A percentile compares a stretch with the other conserved stretches of the same genome.
Conservation (phyloP, 2,888 invertebrate genomes). For the Furcula furcula region DNA sequence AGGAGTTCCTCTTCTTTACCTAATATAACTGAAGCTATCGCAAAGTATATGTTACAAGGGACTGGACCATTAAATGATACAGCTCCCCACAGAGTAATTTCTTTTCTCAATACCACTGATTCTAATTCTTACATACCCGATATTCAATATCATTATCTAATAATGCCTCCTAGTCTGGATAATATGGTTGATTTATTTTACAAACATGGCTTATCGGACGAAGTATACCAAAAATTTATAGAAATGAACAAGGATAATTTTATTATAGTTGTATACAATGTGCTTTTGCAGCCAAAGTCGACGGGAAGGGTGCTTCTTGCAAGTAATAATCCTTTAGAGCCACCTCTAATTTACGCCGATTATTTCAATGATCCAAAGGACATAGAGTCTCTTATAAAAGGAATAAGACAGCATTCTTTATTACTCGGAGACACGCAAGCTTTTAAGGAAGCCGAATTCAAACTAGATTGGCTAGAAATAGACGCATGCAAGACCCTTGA, state of each 20-base stretch:
- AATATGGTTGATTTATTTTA: slow-evolving; percentile 44
- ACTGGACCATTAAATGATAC: slow-evolving; percentile 71
- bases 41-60: slow-evolving; percentile 68
- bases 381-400: slow-evolving; percentile 46
- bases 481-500: slow-evolving; percentile 47
- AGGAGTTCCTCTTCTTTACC: slow-evolving; percentile 38
- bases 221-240: slow-evolving; percentile 38
- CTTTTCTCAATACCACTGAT: slow-evolving; percentile 55
- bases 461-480: slow-evolving; percentile 50
- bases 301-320: slow-evolving; percentile 84
- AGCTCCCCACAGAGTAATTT: slow-evolving; percentile 53
- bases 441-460: slow-evolving; percentile 43
- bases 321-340: slow-evolving; percentile 83
- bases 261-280: slow-evolving; percentile 72
- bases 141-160: slow-evolving; percentile 50
- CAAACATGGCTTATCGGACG: slow-evolving; percentile 42
- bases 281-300: slow-evolving; percentile 85
- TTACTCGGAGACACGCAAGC: slow-evolving; percentile 45
- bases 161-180: slow-evolving; percentile 40
- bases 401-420: slow-evolving; percentile 39
- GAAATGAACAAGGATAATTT: slow-evolving; percentile 44
- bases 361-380: slow-evolving; percentile 83
- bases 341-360: slow-evolving; percentile 84
- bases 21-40: slow-evolving; percentile 46
- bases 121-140: slow-evolving; percentile 47